Conservation (phyloP, 1,140 invertebrate species). For the Drosophila rhopaloa region DNA sequence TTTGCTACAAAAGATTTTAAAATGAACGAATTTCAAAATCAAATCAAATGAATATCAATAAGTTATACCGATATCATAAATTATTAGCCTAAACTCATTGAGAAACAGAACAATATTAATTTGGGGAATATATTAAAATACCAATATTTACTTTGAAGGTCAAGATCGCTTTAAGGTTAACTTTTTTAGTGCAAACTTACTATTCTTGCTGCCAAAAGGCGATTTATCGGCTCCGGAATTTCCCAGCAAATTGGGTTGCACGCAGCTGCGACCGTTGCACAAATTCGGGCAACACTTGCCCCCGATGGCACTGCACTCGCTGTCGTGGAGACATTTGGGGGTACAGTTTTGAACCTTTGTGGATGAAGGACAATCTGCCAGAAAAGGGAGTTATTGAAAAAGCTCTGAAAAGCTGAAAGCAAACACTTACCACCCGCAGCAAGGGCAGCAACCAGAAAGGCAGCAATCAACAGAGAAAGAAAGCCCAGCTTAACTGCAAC, state of each 20-base stretch:
- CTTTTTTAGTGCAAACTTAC: slow-evolving; percentile 44
- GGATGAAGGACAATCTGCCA: slow-evolving; percentile 87
- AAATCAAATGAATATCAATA: no score
- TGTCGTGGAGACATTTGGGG: slow-evolving; percentile 88
- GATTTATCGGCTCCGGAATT: slow-evolving; percentile 63
- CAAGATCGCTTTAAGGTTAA: neutral
- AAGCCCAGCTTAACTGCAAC: slow-evolving; percentile 44
- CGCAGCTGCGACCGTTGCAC: slow-evolving; percentile 89
- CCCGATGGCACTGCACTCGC: slow-evolving; percentile 87
- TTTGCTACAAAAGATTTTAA: no score
- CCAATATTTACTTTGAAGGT: neutral
- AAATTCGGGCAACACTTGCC: slow-evolving; percentile 89
- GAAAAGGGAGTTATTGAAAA: neutral
- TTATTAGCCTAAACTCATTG: no score
- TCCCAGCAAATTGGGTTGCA: slow-evolving; percentile 84
- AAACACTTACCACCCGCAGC: slow-evolving; percentile 67
- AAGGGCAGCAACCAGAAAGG: slow-evolving; percentile 48
- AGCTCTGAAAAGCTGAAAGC: slow-evolving; percentile 11
- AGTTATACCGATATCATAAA: no score
- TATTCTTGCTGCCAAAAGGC: slow-evolving; percentile 80
- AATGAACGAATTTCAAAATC: no score
- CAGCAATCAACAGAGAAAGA: slow-evolving; percentile 40
- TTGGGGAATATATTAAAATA: no score
- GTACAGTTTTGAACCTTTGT: slow-evolving; percentile 88
- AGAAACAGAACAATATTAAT: no score